Evolutionary conservation across 1,140 invertebrate species (phyloP), one percentile per base, ranked within the genome.

Genomic region (Stenopsyche tienmushanensis): DNA sequence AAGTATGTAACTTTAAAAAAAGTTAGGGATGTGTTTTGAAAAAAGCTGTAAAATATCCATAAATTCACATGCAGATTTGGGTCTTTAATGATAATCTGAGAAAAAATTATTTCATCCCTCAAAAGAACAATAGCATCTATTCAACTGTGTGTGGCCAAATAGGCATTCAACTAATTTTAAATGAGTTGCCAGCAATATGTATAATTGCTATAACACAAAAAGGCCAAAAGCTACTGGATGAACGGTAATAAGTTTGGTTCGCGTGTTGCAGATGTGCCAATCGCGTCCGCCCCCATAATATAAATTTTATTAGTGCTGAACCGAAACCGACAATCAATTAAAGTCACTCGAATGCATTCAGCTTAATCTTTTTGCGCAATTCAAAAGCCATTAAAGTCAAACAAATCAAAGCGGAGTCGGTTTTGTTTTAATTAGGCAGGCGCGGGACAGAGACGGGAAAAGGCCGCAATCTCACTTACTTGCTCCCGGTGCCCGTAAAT

Each of bases 391-490:
- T 68, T 59, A 68, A 68, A 64, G 66, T 65, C 66, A 34, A 64
- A 64, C 62, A 68, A 68, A 64, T 68, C 62, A 68, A 64, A 68
- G 65, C n/a, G 50, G 18, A n/a, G 1, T 53, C 50, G 5, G 21
- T 67, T 62, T 63, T 44, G 26, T 58, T 63, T 62, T 63, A 58
- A 63, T 57, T 58, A 17, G n/a, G 20, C 20, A 26, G 24, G 9
- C 17, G 45, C 24, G 20, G 10, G 44, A 47, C 5, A 39, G 44
- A 21, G 54, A 53, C 25, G 44, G n/a, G 39, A n/a, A 23, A 34
- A 39, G 44, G 18, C 10, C 17, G 13, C 25, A 21, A 17, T 50
- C 47, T 44, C 50, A 49, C 49, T 21, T 17, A 44, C 21, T 44
- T 53, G 20, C 58, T 25, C 50, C 29, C 25, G 47, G 44, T 23